Evolutionary conservation across 1,140 invertebrate genomes (phyloP).

Genomic region (Diprion similis): DNA sequence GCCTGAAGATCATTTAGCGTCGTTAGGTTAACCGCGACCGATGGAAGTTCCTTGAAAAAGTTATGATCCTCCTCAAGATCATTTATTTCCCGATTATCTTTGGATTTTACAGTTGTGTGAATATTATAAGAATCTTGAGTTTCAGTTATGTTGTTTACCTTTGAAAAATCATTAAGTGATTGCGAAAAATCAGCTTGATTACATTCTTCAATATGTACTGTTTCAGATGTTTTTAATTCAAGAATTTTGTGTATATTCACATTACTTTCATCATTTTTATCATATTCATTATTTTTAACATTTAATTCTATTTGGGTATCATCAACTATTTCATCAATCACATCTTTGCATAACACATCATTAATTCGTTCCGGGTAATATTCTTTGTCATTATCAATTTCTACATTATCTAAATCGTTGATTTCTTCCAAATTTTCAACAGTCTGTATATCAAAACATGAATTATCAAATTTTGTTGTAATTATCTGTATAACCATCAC

Average conservation of each 20-base stretch:
- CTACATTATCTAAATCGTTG: background rate
- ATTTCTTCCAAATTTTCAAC: background rate
- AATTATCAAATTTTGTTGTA: background rate
- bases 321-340: background rate
- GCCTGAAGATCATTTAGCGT: background rate
- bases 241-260: background rate
- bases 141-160: background rate
- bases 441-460: too few species aligned
- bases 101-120: background rate
- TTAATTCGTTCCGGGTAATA: background rate
- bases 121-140: background rate
- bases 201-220: background rate
- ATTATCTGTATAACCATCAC: conserved; percentile 3
- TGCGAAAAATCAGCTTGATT: too few species aligned
- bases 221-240: background rate
- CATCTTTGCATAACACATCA: background rate
- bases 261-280: background rate
- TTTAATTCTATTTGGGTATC: background rate
- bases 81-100: background rate
- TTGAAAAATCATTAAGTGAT: background rate
- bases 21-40: background rate
- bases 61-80: background rate
- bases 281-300: background rate
- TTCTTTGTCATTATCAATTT: too few species aligned
- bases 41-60: background rate